Conservation (phyloP, 2,113 vertebrate species). For the Carassius gibelio region DNA sequence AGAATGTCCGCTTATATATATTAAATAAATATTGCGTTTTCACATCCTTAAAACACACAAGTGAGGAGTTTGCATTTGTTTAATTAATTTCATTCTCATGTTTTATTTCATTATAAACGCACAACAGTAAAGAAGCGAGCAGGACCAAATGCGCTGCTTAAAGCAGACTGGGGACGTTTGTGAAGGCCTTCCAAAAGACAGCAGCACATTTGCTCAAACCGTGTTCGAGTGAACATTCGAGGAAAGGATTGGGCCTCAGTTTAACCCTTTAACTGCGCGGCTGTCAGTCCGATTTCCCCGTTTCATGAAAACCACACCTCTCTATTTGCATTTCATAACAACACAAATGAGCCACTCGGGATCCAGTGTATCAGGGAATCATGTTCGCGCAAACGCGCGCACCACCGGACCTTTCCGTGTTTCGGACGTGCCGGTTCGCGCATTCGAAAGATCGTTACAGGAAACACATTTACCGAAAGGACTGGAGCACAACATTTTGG, state of each 20-base stretch:
- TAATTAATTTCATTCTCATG: not conserved
- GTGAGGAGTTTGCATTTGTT: not conserved
- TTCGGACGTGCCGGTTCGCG: not conserved
- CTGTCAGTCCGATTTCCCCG: not conserved
- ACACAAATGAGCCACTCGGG: not conserved
- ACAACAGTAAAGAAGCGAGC: not conserved
- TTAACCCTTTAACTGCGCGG: not conserved
- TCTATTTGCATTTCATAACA: slow-evolving; percentile 20
- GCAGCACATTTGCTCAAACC: not conserved
- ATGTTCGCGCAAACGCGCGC: not conserved
- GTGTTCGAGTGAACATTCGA: not conserved
- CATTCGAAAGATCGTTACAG: not conserved
- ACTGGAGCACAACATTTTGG: slow-evolving; percentile 45
- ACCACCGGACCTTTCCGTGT: not conserved
- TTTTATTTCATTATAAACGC: not conserved
- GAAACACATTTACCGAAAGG: not conserved
- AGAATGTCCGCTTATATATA: not conserved
- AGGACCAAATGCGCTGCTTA: not conserved
- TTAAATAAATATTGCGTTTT: not conserved
- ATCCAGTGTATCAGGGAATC: not conserved
- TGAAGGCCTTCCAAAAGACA: no score
- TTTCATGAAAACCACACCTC: not conserved
- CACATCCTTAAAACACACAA: not conserved
- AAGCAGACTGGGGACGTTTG: no score
- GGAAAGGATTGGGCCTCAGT: not conserved